Conservation (phyloP, 2,797 vertebrate species). For the Danio kyathit region DNA sequence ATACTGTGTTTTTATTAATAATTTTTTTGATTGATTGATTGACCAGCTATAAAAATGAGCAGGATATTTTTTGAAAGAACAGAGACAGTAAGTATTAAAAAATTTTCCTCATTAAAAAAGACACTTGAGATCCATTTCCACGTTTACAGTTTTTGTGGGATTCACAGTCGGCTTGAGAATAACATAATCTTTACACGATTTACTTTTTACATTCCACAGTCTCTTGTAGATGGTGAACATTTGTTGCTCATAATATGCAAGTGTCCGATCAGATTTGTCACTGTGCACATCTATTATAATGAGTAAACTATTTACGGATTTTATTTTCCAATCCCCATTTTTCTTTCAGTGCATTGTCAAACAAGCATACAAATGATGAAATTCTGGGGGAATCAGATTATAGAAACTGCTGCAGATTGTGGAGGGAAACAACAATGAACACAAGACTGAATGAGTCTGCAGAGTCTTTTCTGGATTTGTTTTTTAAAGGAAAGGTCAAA, state of each 20-base stretch:
- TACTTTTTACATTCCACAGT: no score
- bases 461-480: no score
- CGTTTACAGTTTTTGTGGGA: no score
- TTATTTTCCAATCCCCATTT: conserved; percentile 26
- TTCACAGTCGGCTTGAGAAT: no score
- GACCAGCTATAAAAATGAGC: no score
- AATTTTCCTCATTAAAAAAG: no score
- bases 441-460: no score
- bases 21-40: no score
- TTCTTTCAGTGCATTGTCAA: conserved; percentile 31
- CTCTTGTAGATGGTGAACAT: not conserved
- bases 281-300: not conserved
- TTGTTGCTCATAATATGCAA: not conserved
- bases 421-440: not conserved
- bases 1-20: not conserved
- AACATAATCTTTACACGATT: not conserved
- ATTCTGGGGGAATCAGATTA: conserved; percentile 43
- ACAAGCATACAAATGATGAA: conserved; percentile 33
- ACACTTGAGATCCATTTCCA: no score
- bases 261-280: not conserved
- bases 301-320: conserved; percentile 38
- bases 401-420: not conserved
- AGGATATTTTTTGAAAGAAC: no score
- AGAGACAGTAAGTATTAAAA: no score
- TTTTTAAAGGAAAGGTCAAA: no score